Percentiles rank a stretch among this genome's conserved stretches.
phyloP scores from a whole-genome alignment of 2,888 invertebrate species.

The Tetheella fluctuosa region DNA sequence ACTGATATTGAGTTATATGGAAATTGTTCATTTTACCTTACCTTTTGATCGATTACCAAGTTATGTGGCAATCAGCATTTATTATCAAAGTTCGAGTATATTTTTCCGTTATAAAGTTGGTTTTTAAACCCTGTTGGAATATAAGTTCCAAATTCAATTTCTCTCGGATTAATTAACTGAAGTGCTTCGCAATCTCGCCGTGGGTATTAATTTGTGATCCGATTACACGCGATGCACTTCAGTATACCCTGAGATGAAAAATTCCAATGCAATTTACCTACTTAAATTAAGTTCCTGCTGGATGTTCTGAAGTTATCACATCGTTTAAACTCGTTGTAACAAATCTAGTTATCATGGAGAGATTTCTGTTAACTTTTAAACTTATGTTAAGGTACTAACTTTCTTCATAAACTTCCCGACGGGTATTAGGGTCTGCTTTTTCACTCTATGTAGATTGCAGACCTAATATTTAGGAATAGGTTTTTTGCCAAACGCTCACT shows the following conservation, averaged over 20 bases:
- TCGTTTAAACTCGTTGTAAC: not conserved
- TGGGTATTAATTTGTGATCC: not conserved
- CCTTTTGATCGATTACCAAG: no score
- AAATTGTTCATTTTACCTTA: no score
- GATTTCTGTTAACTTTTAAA: no score
- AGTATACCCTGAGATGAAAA: not conserved
- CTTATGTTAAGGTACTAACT: no score
- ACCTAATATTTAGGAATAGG: not conserved
- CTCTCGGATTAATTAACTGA: not conserved
- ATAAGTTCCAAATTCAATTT: not conserved
- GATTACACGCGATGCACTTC: slow-evolving; percentile 1
- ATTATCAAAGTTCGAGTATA: not conserved
- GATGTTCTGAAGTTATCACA: not conserved
- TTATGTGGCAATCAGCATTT: no score
- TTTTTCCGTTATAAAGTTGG: not conserved
- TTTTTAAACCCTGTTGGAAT: not conserved
- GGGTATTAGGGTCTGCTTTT: not conserved
- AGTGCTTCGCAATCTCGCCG: not conserved
- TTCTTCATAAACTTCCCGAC: no score
- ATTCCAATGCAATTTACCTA: not conserved
- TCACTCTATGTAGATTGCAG: no score
- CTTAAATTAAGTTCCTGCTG: not conserved
- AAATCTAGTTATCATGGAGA: not conserved
- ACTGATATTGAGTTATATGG: no score
- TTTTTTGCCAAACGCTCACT: no score